Base-by-base conservation (phyloP, 92 coral and sea anemone species). In the Porites cylindrica region DNA sequence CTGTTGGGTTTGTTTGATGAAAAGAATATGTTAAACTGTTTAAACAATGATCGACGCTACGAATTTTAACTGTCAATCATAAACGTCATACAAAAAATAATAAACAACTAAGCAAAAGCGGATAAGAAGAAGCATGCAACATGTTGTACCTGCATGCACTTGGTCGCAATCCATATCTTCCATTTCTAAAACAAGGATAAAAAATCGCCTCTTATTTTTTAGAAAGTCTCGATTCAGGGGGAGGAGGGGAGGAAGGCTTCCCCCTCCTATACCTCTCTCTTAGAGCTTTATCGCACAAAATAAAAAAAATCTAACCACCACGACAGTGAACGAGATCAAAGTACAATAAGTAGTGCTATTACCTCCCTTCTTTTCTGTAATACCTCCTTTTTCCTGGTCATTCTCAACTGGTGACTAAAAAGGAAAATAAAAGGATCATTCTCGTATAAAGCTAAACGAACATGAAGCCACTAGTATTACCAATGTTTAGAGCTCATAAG, bases 81-180 rank as follows among this genome's bases (percentile, higher is more conserved):
- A 38, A 38, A 38, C 47, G 47, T 38, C 47, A 38, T 38, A 2
- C 4, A 38, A 38, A 38, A 38, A 38, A 38, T 38, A 38, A 38
- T 38, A 38, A 38, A 38, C 47, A 38, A 38, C 47, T 38, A 38
- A 38, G 47, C 47, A 38, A 38, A 38, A 38, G 47, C 47, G 47
- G 0, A 38, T 38, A 54, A 54, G 9, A 17, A 51, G 0, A 12
- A 51, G 66, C 51, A 24, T 58, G 38, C 7, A 12, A 47, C 10
- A 72, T 47, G 43, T 56, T 16, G 19, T 83, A 83, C 87, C 80
- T 13, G 47, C 51, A 60, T 20, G 54, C 17, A 51, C 70, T 51
- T 62, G 16, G 51, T 72, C 80, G 20, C 80, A 83, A 50, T 83
- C 80, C 87, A 83, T 83, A 74, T 60, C 29, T 72, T 83, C 87